These are phyloP conservation scores for Dermatemys mawii DNA, from an alignment of 2,113 vertebrate genomes.

Conservation along the genomic window DNA sequence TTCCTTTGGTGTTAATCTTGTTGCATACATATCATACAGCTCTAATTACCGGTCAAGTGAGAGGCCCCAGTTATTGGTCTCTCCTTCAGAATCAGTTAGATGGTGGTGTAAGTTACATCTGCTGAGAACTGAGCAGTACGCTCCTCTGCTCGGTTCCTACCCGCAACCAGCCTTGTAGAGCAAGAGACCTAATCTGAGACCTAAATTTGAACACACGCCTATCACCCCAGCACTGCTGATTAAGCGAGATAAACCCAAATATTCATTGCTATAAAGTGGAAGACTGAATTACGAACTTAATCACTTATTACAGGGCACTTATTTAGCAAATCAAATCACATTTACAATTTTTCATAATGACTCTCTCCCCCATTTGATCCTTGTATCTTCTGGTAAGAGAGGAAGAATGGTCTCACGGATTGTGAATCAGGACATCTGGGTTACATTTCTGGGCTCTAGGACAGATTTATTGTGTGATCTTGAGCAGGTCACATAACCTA, in stretches of 20 bases:
- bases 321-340: background rate
- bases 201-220: too few relatives aligned
- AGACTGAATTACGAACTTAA: background rate
- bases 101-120: background rate
- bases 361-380: background rate
- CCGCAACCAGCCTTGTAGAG: background rate
- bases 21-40: background rate
- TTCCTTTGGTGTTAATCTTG: background rate
- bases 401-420: background rate
- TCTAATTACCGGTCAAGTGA: background rate
- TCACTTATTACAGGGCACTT: background rate
- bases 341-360: background rate
- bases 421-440: background rate
- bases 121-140: rapidly evolving
- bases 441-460: background rate
- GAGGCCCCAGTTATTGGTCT: rapidly evolving
- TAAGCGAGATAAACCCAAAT: background rate
- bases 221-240: background rate
- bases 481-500: background rate
- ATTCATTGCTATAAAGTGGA: background rate
- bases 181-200: background rate
- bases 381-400: background rate
- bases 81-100: background rate
- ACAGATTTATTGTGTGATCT: background rate
- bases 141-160: background rate